Evolutionary conservation across 2,797 vertebrate species (phyloP).

Genomic region (Pagetopsis macropterus): DNA sequence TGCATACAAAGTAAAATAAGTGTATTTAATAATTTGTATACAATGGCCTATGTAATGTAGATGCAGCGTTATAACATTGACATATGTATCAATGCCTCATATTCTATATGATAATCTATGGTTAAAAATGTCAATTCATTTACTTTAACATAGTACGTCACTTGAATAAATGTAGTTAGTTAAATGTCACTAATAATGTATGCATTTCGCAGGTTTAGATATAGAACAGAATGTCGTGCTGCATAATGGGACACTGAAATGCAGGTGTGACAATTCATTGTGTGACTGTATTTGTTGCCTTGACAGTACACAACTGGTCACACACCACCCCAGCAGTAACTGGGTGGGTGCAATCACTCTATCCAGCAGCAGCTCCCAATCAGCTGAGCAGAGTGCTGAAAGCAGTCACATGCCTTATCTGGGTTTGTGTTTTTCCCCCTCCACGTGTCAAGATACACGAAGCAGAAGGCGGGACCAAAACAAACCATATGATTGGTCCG

Average conservation of each 20-base stretch:
- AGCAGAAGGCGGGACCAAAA: conserved; percentile 82
- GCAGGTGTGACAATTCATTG: conserved; percentile 21
- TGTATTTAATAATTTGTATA: no score
- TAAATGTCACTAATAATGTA: background rate
- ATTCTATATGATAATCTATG: background rate
- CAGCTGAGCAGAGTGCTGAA: conserved; percentile 76
- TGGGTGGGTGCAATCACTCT: conserved; percentile 57
- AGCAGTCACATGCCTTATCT: conserved; percentile 74
- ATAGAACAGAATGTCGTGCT: background rate
- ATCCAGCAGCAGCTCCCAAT: conserved; percentile 72
- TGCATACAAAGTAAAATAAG: background rate
- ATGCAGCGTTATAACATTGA: no score
- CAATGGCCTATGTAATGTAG: no score
- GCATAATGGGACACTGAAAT: conserved; percentile 4
- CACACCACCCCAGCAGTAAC: conserved; percentile 44
- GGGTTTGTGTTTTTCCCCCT: conserved; percentile 74
- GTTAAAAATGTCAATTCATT: background rate
- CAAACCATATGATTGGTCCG: conserved; percentile 80
- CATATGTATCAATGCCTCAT: background rate
- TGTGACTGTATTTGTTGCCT: conserved; percentile 48
- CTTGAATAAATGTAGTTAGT: background rate
- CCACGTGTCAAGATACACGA: conserved; percentile 81
- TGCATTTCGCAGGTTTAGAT: background rate
- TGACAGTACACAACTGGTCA: conserved; percentile 53
- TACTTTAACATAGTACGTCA: background rate